Base-by-base conservation (phyloP, 2,888 invertebrate species). In the Lottia scabra region DNA sequence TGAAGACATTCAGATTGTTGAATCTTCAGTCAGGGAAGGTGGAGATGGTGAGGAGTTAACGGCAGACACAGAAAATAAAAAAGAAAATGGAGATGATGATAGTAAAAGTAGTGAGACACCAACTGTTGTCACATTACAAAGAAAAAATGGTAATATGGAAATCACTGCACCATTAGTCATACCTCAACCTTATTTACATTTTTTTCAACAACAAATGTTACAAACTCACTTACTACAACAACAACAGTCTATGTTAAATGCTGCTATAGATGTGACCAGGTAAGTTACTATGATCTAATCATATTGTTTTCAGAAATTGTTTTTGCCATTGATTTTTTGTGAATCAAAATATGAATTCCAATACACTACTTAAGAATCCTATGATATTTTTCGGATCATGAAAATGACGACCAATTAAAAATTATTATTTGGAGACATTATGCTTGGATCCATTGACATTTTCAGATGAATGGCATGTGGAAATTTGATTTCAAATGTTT, bases 151-250 rank as follows among this genome's bases (percentile, higher is more conserved):
- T 19, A 63, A 67, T 46, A 63, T 48, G 46, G 38, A 45, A 26
- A 48, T 65, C 1, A 66, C 66, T 13, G 64, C 76, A 4, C 71
- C 74, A 63, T 65, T 77, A 65, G 77, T 77, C 43, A 75, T 77
- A 8, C 74, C 77, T 0, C 77, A 77, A 63, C 80, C 82, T 65
- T 84, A 83, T 71, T 78, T 84, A n/a, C 81, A 83, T 56, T 83
- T 83, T 65, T 77, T 84, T 16, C 84, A 84, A 72, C 83, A 83
- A 63, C 77, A 79, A 26, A 78, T 83, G 77, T 70, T 84, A 26
- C 83, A 83, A 79, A 75, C 81, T 12, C 74, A 80, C 62, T 74
- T 81, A 27, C 76, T 78, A 48, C 80, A 80, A 70, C 83, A 82
- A 62, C 82, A 82, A 48, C 81, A 80, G 63, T 80, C 79, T 19